Base-by-base conservation (phyloP, 1,140 invertebrate species). In the Gonatopus flavifemur region DNA sequence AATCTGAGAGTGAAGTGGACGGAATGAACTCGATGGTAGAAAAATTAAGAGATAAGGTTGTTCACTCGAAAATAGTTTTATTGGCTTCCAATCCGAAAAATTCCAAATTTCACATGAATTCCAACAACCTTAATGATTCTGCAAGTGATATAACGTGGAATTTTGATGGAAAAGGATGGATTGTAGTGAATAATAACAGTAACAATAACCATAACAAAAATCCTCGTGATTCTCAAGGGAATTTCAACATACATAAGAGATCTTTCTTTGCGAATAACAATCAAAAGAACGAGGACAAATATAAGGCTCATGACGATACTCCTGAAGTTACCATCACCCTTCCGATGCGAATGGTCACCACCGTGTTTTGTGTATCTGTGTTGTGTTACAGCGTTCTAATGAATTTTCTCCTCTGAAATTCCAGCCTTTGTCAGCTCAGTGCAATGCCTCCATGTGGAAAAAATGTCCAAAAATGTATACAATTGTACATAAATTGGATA, bases 311-410 rank as follows among this genome's bases (percentile, higher is more conserved):
- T 51, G 58, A 68, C 51, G 59, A 64, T 56, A 56, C 55, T 42
- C 28, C 53, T 52, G 66, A 57, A 52, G 57, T 58, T 59, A 58
- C 72, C 65, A 62, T 66, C 62, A 67, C 63, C 72, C 66, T 72
- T 69, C 72, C 73, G 51, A 72, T 77, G 65, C 64, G 76, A 73
- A 77, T 78, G 74, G 74, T 78, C 74, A 77, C 76, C 62, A 78
- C 74, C 67, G 71, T 74, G 60, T 68, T 78, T 65, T 78, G 76
- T 75, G 69, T 78, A 64, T 77, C 74, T 62, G 72, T 77, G 68
- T 64, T 77, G 65, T 77, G 71, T 76, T 78, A 76, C 62, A 74
- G 73, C 70, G 67, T 78, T 64, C 65, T 78, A 69, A 76, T 68
- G 54, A 75, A 75, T 70, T 64, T 78, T 42, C 69, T 78, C 59